Evolutionary conservation across 2,113 vertebrate species (phyloP), one percentile per base, ranked within the genome.

Genomic region (Myotis lucifugus): DNA sequence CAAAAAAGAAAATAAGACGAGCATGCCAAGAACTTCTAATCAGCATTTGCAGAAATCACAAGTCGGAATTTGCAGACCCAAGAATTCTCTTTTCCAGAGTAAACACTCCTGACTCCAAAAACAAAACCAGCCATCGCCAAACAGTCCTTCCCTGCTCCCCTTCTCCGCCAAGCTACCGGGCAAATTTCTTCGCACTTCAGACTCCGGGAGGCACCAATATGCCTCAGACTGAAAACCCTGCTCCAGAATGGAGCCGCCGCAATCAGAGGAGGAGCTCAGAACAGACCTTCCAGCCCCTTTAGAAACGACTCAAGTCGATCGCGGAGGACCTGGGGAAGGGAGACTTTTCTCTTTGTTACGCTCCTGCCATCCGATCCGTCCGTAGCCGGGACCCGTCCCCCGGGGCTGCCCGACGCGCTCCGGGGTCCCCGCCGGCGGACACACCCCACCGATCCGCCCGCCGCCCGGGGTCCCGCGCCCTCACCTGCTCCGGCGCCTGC

Each of bases 11-110:
- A 96, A 4, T 72, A 86, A 32, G 19, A 27, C 67, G 17, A 46
- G 66, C 77, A 4, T 34, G 32, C 74, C 96, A 93, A 92, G 48
- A 94, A 79, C 81, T 88, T 86, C 87, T 83, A 92, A 93, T 88
- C 90, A 67, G 93, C 17, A 92, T 92, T 29, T 95, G 95, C 94
- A 97, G 90, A 97, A 98, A 91, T 92, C 97, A 82, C 82, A 90
- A 97, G 59, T 34, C 50, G 96, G 93, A 98, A 97, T 97, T 97
- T 97, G 97, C 91, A 97, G 94, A 90, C 74, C 96, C 69, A 79
- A 76, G 94, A 96, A 96, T 97, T 97, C 95, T 91, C 83, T 86
- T 61, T 85, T 83, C 93, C 73, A 82, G 70, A 74, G 93, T 90
- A 90, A 94, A 97, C 90, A 92, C 69, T n/a, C 85, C 85, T 72